A percentile compares a stretch with the other conserved stretches of the same genome.
Evolutionary conservation across 2,888 invertebrate species (phyloP).

Genomic region (Allacma fusca): DNA sequence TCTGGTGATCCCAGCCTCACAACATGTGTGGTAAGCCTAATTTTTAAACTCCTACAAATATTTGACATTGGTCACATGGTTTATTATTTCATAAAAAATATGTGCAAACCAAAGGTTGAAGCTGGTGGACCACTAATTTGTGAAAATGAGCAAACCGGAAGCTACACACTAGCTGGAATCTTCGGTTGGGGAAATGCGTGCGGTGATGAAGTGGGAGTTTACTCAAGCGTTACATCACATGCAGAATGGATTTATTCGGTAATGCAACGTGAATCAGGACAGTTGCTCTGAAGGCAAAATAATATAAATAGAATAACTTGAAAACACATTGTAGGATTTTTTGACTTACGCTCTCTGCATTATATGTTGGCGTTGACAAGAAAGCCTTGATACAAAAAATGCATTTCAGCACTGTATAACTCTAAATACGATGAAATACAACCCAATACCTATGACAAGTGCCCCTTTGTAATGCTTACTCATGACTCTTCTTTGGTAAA

Average conservation of each 20-base stretch:
- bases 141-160: conserved; percentile 25
- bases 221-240: conserved; percentile 18
- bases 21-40: conserved; percentile 27
- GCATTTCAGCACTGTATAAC: too few species aligned
- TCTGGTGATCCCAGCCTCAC: neutral
- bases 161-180: conserved; percentile 39
- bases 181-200: conserved; percentile 19
- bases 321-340: too few species aligned
- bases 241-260: conserved; percentile 40
- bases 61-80: too few species aligned
- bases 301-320: too few species aligned
- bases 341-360: too few species aligned
- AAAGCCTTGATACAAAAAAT: too few species aligned
- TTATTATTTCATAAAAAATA: too few species aligned
- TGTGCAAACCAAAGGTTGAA: conserved; percentile 28
- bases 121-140: conserved; percentile 40
- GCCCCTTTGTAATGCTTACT: neutral
- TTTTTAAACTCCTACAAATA: too few species aligned
- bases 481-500: neutral
- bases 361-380: too few species aligned
- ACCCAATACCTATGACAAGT: too few species aligned
- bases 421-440: too few species aligned
- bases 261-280: conserved; percentile 21
- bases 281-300: neutral
- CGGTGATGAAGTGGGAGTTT: conserved; percentile 10